Evolutionary conservation across 1,140 invertebrate species (phyloP).

Genomic region (Orchestia grillus): DNA sequence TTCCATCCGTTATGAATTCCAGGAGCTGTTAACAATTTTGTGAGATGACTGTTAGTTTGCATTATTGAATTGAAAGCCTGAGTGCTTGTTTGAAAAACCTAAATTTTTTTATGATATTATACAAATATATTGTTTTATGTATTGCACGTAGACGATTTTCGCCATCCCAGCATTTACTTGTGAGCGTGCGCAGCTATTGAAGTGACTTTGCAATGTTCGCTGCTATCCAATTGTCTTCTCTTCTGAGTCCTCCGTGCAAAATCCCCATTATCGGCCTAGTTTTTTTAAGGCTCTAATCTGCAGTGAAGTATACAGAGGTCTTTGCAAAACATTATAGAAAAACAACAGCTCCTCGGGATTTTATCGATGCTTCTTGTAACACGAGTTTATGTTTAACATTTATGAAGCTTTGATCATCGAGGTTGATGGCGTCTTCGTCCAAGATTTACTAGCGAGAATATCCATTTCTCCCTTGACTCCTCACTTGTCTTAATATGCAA

Average conservation of each 20-base stretch:
- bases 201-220: neutral
- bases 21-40: neutral
- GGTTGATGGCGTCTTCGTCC: neutral
- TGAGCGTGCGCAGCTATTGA: neutral
- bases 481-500: neutral
- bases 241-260: neutral
- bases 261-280: neutral
- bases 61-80: neutral
- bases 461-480: neutral
- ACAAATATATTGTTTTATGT: neutral
- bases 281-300: neutral
- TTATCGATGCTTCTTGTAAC: neutral
- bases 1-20: neutral
- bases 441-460: neutral
- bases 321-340: neutral
- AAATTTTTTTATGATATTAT: neutral
- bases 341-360: neutral
- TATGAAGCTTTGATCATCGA: neutral
- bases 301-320: neutral
- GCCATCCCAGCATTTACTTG: neutral
- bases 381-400: neutral
- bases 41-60: neutral
- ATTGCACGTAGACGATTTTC: too few relatives aligned
- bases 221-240: neutral
- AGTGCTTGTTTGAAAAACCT: neutral